These are phyloP conservation scores for Corythoichthys intestinalis DNA, from an alignment of 2,113 vertebrate genomes.

Conservation along the genomic window DNA sequence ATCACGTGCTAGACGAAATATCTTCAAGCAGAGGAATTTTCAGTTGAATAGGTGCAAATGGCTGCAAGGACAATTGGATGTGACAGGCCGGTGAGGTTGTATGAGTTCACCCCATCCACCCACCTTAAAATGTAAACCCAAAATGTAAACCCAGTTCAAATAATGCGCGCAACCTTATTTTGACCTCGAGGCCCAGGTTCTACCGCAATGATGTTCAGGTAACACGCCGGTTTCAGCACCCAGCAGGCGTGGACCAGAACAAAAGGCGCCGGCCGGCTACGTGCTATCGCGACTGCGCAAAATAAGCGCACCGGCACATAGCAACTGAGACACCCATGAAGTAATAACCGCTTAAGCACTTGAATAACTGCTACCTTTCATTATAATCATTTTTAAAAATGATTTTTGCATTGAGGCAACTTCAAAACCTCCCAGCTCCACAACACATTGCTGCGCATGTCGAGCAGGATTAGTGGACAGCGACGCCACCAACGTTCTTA, in stretches of 20 bases:
- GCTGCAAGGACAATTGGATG: slow-evolving; percentile 24
- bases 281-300: slow-evolving; percentile 9
- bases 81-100: slow-evolving; percentile 25
- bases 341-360: background rate
- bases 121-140: slow-evolving; percentile 5
- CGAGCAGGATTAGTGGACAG: slow-evolving; percentile 19
- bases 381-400: no score
- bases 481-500: background rate
- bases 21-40: slow-evolving; percentile 7
- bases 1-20: background rate
- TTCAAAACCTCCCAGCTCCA: background rate
- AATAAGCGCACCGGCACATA: slow-evolving; percentile 16
- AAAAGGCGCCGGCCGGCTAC: slow-evolving; percentile 56
- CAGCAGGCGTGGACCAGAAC: slow-evolving; percentile 70
- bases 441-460: slow-evolving; percentile 21
- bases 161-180: background rate
- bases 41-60: slow-evolving; percentile 18
- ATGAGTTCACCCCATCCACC: slow-evolving; percentile 19
- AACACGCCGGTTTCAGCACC: slow-evolving; percentile 60
- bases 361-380: background rate
- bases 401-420: background rate
- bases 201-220: slow-evolving; percentile 14
- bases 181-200: background rate
- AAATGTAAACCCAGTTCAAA: background rate
- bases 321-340: background rate